Conservation (phyloP, 2,113 vertebrate genomes). For the Dicaeum eximium region DNA sequence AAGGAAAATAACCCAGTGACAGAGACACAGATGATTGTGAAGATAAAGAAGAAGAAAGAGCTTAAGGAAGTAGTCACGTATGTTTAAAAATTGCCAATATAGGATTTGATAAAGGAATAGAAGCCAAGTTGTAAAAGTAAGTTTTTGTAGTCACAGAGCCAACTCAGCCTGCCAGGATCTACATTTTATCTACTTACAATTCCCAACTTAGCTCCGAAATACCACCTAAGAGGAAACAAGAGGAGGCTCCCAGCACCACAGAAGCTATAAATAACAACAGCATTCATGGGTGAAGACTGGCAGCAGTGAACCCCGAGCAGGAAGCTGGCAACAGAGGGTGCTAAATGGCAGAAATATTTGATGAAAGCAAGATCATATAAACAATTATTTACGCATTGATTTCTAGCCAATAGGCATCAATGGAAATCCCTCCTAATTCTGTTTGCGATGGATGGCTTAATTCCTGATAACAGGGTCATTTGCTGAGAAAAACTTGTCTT, state of each 20-base stretch:
- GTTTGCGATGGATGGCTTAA: neutral
- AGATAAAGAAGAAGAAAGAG: neutral
- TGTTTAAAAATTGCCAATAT: neutral
- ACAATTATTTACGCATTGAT: neutral
- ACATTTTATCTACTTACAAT: neutral
- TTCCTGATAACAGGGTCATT: slow-evolving; percentile 29
- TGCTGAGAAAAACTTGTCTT: neutral
- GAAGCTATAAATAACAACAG: neutral
- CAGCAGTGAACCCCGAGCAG: neutral
- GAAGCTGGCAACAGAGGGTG: neutral
- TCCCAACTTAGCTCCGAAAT: neutral
- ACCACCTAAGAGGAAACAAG: neutral
- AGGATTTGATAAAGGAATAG: neutral
- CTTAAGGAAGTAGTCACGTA: neutral
- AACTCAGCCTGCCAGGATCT: neutral
- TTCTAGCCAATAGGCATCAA: slow-evolving; percentile 13
- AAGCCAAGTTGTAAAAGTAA: neutral
- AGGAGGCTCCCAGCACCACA: neutral
- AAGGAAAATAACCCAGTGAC: slow-evolving; percentile 17
- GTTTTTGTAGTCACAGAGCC: neutral
- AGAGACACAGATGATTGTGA: neutral
- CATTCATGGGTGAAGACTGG: neutral
- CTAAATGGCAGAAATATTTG: neutral
- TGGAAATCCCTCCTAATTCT: slow-evolving; percentile 21
- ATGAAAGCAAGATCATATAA: slow-evolving; percentile 11